phyloP scores from a whole-genome alignment of 2,888 invertebrate genomes.

The Hofmannophila pseudospretella region DNA sequence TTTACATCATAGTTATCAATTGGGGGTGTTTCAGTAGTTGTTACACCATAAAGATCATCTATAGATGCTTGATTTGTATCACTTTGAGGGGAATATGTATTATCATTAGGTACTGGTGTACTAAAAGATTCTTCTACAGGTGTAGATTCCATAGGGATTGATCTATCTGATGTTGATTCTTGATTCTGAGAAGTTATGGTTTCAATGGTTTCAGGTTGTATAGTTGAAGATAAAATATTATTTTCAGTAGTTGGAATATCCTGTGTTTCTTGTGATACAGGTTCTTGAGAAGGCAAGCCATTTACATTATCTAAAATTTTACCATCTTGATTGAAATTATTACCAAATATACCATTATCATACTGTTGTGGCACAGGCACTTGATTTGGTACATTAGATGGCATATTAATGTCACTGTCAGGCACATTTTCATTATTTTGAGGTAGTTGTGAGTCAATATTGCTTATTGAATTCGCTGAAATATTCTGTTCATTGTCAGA shows the following conservation, averaged over 20 bases:
- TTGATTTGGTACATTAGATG: slow-evolving; percentile 4
- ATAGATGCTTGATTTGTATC: neutral
- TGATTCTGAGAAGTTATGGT: neutral
- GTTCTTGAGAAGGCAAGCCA: neutral
- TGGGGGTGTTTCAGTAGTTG: slow-evolving; percentile 1
- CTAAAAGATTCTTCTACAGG: slow-evolving; percentile 10
- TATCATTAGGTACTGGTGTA: neutral
- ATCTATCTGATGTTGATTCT: neutral
- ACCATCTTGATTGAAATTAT: slow-evolving; percentile 10
- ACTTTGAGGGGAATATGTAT: slow-evolving; percentile 1
- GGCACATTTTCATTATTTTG: slow-evolving; percentile 22
- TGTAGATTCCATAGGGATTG: slow-evolving; percentile 14
- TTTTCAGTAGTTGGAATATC: neutral
- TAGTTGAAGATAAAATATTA: neutral
- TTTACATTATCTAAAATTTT: slow-evolving; percentile 7
- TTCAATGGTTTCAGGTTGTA: neutral
- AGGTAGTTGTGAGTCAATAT: slow-evolving; percentile 20
- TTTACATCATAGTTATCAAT: too few species aligned
- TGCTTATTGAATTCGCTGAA: slow-evolving; percentile 24
- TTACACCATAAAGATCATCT: neutral
- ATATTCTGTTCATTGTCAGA: slow-evolving; percentile 35
- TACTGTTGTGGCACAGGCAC: slow-evolving; percentile 10
- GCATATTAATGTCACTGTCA: slow-evolving; percentile 20
- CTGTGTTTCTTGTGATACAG: slow-evolving; percentile 1
- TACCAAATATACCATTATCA: slow-evolving; percentile 14